phyloP scores from a whole-genome alignment of 2,113 vertebrate genomes.

The Amblyornis subalaris region DNA sequence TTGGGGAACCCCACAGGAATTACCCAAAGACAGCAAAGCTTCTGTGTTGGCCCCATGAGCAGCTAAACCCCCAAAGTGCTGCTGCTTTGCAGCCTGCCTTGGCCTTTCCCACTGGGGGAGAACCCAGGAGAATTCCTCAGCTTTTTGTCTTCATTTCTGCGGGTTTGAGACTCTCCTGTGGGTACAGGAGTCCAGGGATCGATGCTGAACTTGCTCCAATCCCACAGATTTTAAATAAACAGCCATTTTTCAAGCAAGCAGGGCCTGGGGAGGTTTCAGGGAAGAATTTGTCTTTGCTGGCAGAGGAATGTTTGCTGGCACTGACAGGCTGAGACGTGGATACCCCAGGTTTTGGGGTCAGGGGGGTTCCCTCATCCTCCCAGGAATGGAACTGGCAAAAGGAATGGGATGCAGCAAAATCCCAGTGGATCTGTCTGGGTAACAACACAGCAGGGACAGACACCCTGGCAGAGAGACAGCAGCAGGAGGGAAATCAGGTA shows the following conservation, averaged over 20 bases:
- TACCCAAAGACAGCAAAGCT: not conserved
- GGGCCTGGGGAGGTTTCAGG: not conserved
- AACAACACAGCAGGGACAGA: not conserved
- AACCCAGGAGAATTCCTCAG: not conserved
- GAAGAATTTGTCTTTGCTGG: not conserved
- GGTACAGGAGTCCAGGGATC: not conserved
- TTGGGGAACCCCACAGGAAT: not conserved
- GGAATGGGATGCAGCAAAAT: not conserved
- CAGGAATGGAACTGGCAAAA: not conserved
- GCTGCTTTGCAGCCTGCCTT: not conserved
- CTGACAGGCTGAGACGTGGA: not conserved
- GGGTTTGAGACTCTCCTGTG: not conserved
- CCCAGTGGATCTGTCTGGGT: not conserved
- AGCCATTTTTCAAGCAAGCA: not conserved
- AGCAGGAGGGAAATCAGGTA: not conserved
- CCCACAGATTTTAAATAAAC: not conserved
- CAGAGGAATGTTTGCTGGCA: not conserved
- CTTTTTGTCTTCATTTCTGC: accelerated
- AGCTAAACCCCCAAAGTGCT: not conserved
- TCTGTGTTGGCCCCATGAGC: accelerated
- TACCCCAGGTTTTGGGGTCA: not conserved
- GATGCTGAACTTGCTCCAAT: not conserved
- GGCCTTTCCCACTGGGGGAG: not conserved
- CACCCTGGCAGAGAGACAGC: not conserved
- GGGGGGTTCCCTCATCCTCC: not conserved